Evolutionary conservation across 2,888 invertebrate species (phyloP), one percentile per base, ranked within the genome.

Genomic region (Scrobipalpa atriplicella): DNA sequence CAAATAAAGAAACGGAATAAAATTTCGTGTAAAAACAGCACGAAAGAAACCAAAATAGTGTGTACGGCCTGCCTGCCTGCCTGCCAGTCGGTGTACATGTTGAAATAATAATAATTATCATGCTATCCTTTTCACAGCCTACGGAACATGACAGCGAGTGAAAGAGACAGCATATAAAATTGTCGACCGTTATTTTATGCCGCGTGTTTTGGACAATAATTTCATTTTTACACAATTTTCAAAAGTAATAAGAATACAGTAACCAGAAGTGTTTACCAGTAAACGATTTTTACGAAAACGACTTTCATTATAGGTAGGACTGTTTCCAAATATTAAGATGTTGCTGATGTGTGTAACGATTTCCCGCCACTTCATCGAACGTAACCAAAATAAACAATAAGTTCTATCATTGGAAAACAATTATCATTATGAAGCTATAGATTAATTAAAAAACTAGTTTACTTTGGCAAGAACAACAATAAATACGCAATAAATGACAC

Each of bases 291-390:
- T 38, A 2, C 58, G 2, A 9, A 13, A 38, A 8, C 8, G 29
- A 38, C 7, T 16, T 16, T 38, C 29, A 16, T 0, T 7, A 10
- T 1, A 2, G n/a, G 13, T 1, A 2, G n/a, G 13, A n/a, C n/a
- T 9, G 2, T 36, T 16, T 38, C 13, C 0, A 13, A 36, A n/a
- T 16, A 6, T 8, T 38, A 38, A 5, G 38, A 7, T 29, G 16
- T 16, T 16, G 16, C 6, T 38, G 39, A 64, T 16, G 29, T 67
- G 56, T 54, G 21, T 47, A 69, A 72, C 65, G 69, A 78, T 87
- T 89, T 89, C 88, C 88, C 88, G 88, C 89, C 89, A 88, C 80
- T 86, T 36, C 51, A 62, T 8, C 29, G 62, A 62, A 47, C 10
- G 9, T 21, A 16, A 39, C 19, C 9, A 65, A 21, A 43, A 43